These are phyloP conservation scores for Mya arenaria DNA, from an alignment of 1,140 invertebrate genomes.

Conservation along the genomic window DNA sequence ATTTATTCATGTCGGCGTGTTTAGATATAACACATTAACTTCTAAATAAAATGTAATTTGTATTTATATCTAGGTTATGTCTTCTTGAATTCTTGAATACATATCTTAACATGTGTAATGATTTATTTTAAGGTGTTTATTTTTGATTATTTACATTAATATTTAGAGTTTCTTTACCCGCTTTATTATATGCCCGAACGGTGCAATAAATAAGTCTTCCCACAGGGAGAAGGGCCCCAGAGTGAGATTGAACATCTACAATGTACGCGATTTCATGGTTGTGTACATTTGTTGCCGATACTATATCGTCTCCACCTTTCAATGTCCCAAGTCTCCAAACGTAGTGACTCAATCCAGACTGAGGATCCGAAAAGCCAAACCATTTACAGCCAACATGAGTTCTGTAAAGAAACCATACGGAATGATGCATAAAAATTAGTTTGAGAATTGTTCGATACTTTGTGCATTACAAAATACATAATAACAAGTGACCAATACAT, in stretches of 20 bases:
- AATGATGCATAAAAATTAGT: too few species aligned
- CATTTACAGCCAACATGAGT: conserved; percentile 57
- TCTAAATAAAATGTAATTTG: not conserved
- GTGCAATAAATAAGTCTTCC: conserved; percentile 53
- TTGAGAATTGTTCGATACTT: too few species aligned
- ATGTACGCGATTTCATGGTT: conserved; percentile 35
- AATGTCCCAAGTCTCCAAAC: conserved; percentile 61
- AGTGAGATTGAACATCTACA: not conserved
- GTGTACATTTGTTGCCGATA: conserved; percentile 10
- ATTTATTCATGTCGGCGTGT: not conserved
- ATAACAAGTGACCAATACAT: too few species aligned
- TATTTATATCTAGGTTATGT: not conserved
- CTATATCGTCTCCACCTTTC: conserved; percentile 52
- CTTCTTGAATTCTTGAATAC: not conserved
- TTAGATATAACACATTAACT: not conserved
- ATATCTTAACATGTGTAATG: not conserved
- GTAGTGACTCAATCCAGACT: conserved; percentile 57
- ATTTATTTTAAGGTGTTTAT: not conserved
- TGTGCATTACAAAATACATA: too few species aligned
- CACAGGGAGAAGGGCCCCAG: conserved; percentile 6
- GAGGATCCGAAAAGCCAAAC: conserved; percentile 58
- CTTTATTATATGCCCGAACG: conserved; percentile 57
- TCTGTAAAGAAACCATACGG: conserved; percentile 45
- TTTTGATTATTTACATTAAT: not conserved
- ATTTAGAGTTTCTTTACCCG: conserved; percentile 46